These are phyloP conservation scores for Monomorium pharaonis DNA, from an alignment of 1,140 invertebrate species.

Conservation along the genomic window DNA sequence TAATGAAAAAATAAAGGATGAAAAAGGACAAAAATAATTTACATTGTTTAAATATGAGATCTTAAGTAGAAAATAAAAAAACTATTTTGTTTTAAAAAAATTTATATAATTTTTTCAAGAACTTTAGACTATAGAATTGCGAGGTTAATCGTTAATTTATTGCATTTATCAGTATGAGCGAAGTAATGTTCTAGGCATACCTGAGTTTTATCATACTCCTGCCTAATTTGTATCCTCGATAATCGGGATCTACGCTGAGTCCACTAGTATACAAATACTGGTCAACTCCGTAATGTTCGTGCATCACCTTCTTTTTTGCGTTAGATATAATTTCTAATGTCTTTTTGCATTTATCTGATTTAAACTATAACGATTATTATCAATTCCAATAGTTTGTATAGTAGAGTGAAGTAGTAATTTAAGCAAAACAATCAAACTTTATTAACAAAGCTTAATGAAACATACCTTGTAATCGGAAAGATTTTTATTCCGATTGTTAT, in stretches of 20 bases:
- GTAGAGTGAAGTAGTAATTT: background rate
- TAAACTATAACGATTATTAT: conserved; percentile 24
- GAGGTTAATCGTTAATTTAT: background rate
- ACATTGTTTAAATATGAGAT: background rate
- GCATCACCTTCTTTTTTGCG: conserved; percentile 56
- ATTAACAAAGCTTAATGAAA: background rate
- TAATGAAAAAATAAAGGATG: background rate
- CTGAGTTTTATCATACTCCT: conserved; percentile 71
- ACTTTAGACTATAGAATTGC: background rate
- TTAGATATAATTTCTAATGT: conserved; percentile 21
- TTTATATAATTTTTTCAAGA: background rate
- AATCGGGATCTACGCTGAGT: conserved; percentile 74
- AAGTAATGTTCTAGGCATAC: conserved; percentile 58
- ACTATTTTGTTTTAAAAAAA: background rate
- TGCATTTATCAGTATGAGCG: background rate
- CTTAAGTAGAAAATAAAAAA: background rate
- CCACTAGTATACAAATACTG: conserved; percentile 75
- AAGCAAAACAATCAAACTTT: background rate
- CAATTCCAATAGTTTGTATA: background rate
- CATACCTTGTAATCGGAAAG: background rate
- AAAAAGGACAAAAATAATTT: background rate
- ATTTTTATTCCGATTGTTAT: conserved; percentile 14
- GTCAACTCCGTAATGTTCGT: conserved; percentile 72
- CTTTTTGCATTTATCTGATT: conserved; percentile 1
- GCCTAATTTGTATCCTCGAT: conserved; percentile 77